Conservation (phyloP, 2,888 invertebrate genomes). For the Unio pictorum region DNA sequence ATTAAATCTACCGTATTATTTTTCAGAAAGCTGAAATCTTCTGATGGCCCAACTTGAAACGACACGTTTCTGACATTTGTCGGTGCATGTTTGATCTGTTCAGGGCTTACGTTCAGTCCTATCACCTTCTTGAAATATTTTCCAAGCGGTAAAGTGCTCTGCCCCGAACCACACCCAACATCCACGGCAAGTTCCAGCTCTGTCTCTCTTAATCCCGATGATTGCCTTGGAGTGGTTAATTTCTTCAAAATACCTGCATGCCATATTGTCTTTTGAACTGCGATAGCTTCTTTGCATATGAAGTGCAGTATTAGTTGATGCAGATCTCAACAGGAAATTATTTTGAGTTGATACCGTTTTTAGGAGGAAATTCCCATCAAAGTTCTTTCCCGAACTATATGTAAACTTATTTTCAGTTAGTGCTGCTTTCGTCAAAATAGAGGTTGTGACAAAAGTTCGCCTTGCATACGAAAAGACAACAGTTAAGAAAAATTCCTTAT, state of each 20-base stretch:
- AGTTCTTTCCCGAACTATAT: too few species aligned
- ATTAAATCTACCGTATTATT: constrained; percentile 64
- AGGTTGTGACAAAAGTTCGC: too few species aligned
- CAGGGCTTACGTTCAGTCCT: constrained; percentile 72
- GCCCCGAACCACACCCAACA: constrained; percentile 75
- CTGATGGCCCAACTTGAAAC: constrained; percentile 68
- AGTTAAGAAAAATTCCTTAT: too few species aligned
- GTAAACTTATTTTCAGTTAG: too few species aligned
- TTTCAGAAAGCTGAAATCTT: constrained; percentile 64
- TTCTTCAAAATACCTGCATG: constrained; percentile 40
- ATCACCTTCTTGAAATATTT: constrained; percentile 71
- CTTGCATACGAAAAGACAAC: too few species aligned
- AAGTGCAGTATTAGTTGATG: too few species aligned
- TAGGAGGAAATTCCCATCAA: too few species aligned
- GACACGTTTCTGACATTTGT: constrained; percentile 45
- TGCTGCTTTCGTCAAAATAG: too few species aligned
- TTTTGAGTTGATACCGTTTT: too few species aligned
- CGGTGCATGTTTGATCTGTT: constrained; percentile 70
- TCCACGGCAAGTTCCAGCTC: constrained; percentile 69
- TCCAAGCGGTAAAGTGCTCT: constrained; percentile 71
- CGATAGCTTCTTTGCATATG: neutral
- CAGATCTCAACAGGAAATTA: too few species aligned
- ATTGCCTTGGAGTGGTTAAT: constrained; percentile 37
- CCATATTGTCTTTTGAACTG: constrained; percentile 16
- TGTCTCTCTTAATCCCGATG: neutral